Conservation (phyloP, 2,113 vertebrate genomes). For the Anguilla japonica region DNA sequence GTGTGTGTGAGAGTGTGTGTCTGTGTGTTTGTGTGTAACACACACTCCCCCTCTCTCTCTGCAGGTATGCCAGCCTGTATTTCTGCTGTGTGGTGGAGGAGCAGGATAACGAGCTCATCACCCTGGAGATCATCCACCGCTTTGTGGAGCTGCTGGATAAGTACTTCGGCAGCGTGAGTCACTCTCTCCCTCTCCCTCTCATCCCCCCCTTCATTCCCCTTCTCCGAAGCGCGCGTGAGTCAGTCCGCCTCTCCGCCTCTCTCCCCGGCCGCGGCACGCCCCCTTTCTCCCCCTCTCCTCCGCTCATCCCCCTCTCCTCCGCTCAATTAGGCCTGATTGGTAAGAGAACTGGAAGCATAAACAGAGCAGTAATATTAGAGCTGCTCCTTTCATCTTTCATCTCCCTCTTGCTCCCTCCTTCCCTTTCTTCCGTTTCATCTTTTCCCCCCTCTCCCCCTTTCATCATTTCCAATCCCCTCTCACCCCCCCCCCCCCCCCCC, state of each 20-base stretch:
- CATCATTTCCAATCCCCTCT: neutral
- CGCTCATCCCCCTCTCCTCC: neutral
- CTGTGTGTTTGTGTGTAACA: slow-evolving; percentile 14
- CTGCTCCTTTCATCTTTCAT: neutral
- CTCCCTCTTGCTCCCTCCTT: neutral
- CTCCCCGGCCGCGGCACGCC: slow-evolving; percentile 30
- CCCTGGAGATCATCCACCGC: slow-evolving; percentile 51
- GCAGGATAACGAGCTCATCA: slow-evolving; percentile 43
- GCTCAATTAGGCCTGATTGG: neutral
- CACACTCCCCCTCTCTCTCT: neutral
- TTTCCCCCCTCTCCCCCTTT: neutral
- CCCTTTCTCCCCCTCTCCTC: slow-evolving; percentile 23
- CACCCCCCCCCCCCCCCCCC: no score
- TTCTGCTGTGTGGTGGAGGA: slow-evolving; percentile 27
- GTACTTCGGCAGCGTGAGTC: slow-evolving; percentile 53
- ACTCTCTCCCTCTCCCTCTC: slow-evolving; percentile 37
- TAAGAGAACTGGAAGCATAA: no score
- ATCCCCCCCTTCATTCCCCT: slow-evolving; percentile 32
- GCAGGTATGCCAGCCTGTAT: slow-evolving; percentile 22
- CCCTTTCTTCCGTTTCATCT: neutral
- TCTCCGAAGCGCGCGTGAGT: slow-evolving; percentile 31
- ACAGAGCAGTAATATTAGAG: no score
- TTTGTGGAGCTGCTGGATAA: slow-evolving; percentile 50
- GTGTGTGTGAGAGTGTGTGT: neutral
- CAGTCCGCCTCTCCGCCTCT: slow-evolving; percentile 36